Evolutionary conservation across 2,888 invertebrate species (phyloP).

Genomic region (Trichogramma dendrolimi): DNA sequence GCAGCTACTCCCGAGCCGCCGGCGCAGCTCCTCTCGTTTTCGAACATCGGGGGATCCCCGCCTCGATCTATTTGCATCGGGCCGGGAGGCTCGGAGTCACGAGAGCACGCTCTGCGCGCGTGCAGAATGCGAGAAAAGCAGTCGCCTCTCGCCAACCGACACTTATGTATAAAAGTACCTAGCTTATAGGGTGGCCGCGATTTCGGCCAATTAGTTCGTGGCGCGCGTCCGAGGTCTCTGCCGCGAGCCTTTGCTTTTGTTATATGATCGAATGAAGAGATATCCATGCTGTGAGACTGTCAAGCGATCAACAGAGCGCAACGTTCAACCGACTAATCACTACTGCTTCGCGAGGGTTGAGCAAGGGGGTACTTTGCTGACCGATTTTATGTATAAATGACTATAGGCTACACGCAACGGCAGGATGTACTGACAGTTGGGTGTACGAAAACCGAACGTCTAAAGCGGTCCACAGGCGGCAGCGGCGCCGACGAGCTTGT

Average conservation of each 20-base stretch:
- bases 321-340: neutral
- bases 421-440: too few relatives aligned
- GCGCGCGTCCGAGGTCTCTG: neutral
- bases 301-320: neutral
- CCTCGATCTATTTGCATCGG: neutral
- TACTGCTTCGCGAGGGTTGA: neutral
- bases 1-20: neutral
- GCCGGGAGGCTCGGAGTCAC: neutral
- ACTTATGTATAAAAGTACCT: constrained; percentile 6
- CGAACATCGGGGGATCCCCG: too few relatives aligned
- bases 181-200: neutral
- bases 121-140: neutral
- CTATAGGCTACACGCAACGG: too few relatives aligned
- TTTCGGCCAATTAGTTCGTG: constrained; percentile 16
- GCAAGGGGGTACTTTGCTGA: too few relatives aligned
- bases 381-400: too few relatives aligned
- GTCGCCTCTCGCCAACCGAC: neutral
- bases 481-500: too few relatives aligned
- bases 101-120: neutral
- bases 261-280: neutral
- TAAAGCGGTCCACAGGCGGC: too few relatives aligned
- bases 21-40: neutral
- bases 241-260: neutral
- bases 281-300: neutral
- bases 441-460: too few relatives aligned